Evolutionary conservation across 1,140 invertebrate genomes (phyloP), one percentile per base, ranked within the genome.

Genomic region (Augochlora pura): DNA sequence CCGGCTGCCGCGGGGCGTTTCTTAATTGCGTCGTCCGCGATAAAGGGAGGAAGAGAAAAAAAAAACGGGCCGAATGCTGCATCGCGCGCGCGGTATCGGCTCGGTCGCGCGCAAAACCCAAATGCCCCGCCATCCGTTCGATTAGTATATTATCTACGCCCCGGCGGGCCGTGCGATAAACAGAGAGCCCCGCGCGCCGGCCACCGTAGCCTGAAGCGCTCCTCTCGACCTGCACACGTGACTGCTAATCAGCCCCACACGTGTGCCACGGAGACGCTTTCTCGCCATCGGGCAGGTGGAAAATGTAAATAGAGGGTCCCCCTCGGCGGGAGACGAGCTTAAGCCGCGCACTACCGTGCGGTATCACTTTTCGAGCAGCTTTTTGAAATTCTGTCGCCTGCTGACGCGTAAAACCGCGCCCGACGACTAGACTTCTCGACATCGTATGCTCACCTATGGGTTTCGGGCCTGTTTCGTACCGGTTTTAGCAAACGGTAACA

Each of bases 61-160:
- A 57, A 57, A 57, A 57, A 57, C 49, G 54, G n/a, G 8, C n/a
- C 21, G 54, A 57, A 79, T 63, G 76, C 60, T 63, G 76, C 60
- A 54, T 27, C 27, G 68, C 18, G 54, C 6, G 49, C 14, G 49
- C 18, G 16, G 5, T 16, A 21, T 52, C 16, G 42, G 25, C 1
- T 42, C 46, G 63, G 52, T 82, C 80, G 76, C 32, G 32, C 83
- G 81, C 83, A 84, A n/a, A n/a, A 84, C 82, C 83, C 72, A 84
- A 80, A 83, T 84, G 62, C 71, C 32, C 62, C 62, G 67, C 71
- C 62, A 83, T 80, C 71, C 81, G 81, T 84, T 80, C 72, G 77
- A 83, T 83, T 66, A 77, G 83, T 83, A 57, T 62, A 84, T 83
- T 84, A 84, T 62, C 42, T 25, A 74, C 71, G 71, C 71, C 81